Base-by-base conservation (phyloP, 1,140 invertebrate species). In the Sesamia nonagrioides region DNA sequence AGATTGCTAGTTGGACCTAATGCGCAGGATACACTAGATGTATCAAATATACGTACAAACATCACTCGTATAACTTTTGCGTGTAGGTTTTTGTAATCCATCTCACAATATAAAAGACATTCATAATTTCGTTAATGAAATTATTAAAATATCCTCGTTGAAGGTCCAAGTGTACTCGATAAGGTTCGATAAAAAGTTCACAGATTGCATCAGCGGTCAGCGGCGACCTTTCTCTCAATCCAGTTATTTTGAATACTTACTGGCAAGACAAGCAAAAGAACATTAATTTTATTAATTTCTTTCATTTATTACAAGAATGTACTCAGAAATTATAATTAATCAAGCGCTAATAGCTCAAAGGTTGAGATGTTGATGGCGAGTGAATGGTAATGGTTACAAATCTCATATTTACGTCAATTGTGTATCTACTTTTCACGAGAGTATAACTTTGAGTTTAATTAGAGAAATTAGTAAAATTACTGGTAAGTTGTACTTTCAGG, bases 151-250 rank as follows among this genome's bases (percentile, higher is more conserved):
- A 21, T 58, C 54, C 54, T 58, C 54, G 27, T 21, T 58, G 3
- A 58, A 9, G 54, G 54, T 58, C 33, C 54, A 58, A 58, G 54
- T 58, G 27, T 21, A 33, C 11, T 56, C 52, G 21, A 56, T 33
- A 58, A 58, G 21, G 21, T 58, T 58, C 54, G 54, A 58, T 21
- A 58, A 58, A 58, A 58, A 33, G 54, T 58, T 58, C 21, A 33
- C 21, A 15, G 54, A 58, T 58, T 58, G 54, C 54, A 58, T 58
- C 54, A 58, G 11, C 21, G 21, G 3, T 33, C 21, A 58, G 27
- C 21, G 21, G 3, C 13, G 54, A 58, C 54, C 54, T 58, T 58
- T 58, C 21, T 33, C 21, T 58, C 54, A 58, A 33, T 27, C 54
- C 54, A 13, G 54, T 58, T 58, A n/a, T 56, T 27, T 18, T 27